Conservation (phyloP, 2,113 vertebrate genomes). For the Petrocephalus microphthalmus region DNA sequence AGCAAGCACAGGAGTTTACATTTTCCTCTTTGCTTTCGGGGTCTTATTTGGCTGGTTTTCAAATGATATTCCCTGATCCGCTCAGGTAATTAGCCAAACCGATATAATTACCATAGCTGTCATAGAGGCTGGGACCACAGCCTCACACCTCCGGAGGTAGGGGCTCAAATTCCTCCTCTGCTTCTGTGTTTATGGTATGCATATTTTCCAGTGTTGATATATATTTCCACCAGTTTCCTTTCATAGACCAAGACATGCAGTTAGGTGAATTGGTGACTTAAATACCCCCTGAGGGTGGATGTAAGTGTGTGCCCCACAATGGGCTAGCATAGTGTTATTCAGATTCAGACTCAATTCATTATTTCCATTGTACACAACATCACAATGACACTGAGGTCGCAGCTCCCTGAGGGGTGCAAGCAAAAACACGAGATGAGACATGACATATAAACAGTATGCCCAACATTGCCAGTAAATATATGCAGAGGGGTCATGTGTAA, state of each 20-base stretch:
- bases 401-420: not conserved
- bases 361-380: not conserved
- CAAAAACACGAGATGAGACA: not conserved
- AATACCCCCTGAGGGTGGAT: not conserved
- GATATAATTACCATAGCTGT: not conserved
- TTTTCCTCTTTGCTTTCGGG: not conserved
- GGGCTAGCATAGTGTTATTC: not conserved
- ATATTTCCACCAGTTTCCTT: not conserved
- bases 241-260: not conserved
- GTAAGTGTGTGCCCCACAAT: not conserved
- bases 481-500: not conserved
- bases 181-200: not conserved
- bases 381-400: not conserved
- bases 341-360: not conserved
- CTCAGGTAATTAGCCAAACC: not conserved
- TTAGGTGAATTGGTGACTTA: not conserved
- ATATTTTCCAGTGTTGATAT: not conserved
- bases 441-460: not conserved
- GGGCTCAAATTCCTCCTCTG: not conserved
- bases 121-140: not conserved
- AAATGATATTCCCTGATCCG: not conserved
- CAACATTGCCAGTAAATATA: not conserved
- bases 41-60: not conserved
- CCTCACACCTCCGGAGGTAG: not conserved
- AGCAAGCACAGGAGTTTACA: not conserved